Evolutionary conservation across 2,888 invertebrate species (phyloP), one percentile per base, ranked within the genome.

Genomic region (Holacanthella duospinosa): DNA sequence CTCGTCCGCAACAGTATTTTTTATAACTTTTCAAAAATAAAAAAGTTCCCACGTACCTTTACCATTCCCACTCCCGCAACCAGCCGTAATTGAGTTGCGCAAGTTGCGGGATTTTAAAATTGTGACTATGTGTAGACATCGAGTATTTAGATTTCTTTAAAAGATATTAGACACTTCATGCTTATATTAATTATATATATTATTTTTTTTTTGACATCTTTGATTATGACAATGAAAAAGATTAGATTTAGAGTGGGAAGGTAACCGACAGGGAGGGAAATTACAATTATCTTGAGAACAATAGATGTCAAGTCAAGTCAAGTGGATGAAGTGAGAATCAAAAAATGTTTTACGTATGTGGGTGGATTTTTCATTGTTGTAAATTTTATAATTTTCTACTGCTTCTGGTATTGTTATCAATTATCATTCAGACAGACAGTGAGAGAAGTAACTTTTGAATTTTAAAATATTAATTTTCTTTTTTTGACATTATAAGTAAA

Each of bases 331-430:
- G 9, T 36, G 36, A 36, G 36, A 36, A 16, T 36, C 36, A 16
- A 9, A 21, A 48, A 21, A n/a, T n/a, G n/a, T n/a, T n/a, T n/a
- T 48, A 21, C 12, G 48, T 48, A 48, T 9, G 48, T 48, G 48
- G 48, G 48, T 16, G 48, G 48, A n/a, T 4, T 9, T 16, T 16
- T 9, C 19, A 21, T 48, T 21, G n/a, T n/a, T n/a, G n/a, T n/a
- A n/a, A n/a, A n/a, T n/a, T n/a, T n/a, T n/a, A n/a, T n/a, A n/a
- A n/a, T n/a, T n/a, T n/a, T n/a, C n/a, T n/a, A n/a, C n/a, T n/a
- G 48, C 48, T 48, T 48, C 48, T 48, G 48, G 48, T n/a, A 48
- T 48, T 48, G 48, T 48, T 16, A 48, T 48, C 48, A 48, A n/a
- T n/a, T n/a, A n/a, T n/a, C n/a, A n/a, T n/a, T n/a, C n/a, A n/a